Evolutionary conservation across 1,140 invertebrate species (phyloP).

Genomic region (Homarus americanus): DNA sequence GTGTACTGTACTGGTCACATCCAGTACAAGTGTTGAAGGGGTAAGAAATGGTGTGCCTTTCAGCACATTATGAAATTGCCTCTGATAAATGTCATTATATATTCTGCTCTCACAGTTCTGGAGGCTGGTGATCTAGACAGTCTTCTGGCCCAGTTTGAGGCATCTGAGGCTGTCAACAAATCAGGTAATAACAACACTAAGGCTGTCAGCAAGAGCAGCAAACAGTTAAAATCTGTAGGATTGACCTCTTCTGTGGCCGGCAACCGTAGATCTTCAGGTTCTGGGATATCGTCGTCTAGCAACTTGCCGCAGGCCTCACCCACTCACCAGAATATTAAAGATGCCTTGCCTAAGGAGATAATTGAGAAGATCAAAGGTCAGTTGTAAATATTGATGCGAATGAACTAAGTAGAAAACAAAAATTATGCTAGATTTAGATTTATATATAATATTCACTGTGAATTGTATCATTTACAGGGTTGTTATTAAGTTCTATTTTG

Average conservation of each 20-base stretch:
- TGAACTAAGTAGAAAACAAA: too few species aligned
- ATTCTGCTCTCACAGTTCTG: slow-evolving; percentile 77
- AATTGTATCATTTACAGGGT: too few species aligned
- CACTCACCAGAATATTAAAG: slow-evolving; percentile 78
- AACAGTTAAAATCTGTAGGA: background rate
- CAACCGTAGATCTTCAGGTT: background rate
- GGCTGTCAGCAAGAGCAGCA: background rate
- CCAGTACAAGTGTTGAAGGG: too few species aligned
- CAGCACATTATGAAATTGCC: too few species aligned
- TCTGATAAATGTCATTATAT: background rate
- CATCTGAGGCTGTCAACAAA: slow-evolving; percentile 77
- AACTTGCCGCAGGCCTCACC: slow-evolving; percentile 69
- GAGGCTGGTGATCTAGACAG: slow-evolving; percentile 80
- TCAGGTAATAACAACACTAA: background rate
- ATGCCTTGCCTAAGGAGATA: slow-evolving; percentile 79
- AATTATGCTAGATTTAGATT: background rate
- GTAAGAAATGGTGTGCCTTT: too few species aligned
- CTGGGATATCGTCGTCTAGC: background rate
- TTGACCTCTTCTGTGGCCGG: background rate
- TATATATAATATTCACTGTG: too few species aligned
- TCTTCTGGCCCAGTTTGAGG: slow-evolving; percentile 82
- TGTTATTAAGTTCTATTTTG: too few species aligned
- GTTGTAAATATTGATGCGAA: background rate
- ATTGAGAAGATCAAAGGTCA: slow-evolving; percentile 79
- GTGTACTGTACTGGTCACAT: too few species aligned